Evolutionary conservation across 2,888 invertebrate species (phyloP), one percentile per base, ranked within the genome.

Genomic region (Nomada ferruginata): DNA sequence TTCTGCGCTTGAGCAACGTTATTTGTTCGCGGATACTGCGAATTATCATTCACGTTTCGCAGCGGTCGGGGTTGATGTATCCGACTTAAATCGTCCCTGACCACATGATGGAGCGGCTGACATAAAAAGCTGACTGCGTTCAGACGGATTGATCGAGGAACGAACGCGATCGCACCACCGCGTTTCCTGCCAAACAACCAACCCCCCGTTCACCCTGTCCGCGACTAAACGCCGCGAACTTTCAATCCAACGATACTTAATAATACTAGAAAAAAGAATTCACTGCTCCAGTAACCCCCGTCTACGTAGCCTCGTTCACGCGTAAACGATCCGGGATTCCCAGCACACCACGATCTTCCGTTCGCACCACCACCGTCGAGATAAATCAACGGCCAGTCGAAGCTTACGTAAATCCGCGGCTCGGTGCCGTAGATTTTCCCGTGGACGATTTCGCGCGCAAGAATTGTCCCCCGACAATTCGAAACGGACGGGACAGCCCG

Each of bases 281-380:
- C 18, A 7, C 50, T 50, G 15, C 18, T 50, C 18, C 50, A 0
- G 36, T 36, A 36, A 36, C 7, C 36, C 36, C 7, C 36, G 36
- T 36, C 36, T 7, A 5, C 36, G 36, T 36, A 36, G 7, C 36
- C 36, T 7, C 7, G 36, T 7, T 57, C 57, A 42, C 55, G 50
- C 13, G 23, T n/a, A 63, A 57, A 55, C 20, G 55, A 13, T 61
- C 26, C 18, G 53, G 10, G 55, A 42, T 73, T 69, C 65, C 64
- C 81, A 44, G 20, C 69, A 60, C 69, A 60, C 26, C 52, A 15
- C 71, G 55, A 57, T 44, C 69, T 77, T 64, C 73, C 82, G 61
- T 82, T 82, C 81, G 68, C 76, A 81, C 76, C 57, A 66, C 44
- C 82, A 44, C 82, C 71, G 76, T 76, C 59, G 60, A 81, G 60